Conservation (phyloP, 2,113 vertebrate species). For the Genyomyrus donnyi region DNA sequence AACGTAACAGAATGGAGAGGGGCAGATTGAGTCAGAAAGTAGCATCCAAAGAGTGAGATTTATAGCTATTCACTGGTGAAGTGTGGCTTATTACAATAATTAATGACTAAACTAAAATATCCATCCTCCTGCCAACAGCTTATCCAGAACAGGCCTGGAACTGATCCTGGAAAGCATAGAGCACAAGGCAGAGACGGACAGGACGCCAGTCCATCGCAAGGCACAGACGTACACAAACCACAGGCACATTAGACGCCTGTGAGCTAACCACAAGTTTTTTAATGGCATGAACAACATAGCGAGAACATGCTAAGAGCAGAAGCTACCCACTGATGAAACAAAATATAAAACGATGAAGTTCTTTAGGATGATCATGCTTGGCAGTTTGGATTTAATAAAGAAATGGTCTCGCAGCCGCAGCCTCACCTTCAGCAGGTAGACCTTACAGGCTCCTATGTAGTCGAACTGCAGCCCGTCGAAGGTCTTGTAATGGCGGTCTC, state of each 20-base stretch:
- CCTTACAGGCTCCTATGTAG: constrained; percentile 82
- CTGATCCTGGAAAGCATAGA: not conserved
- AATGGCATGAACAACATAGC: not conserved
- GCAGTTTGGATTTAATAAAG: not conserved
- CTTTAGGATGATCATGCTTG: not conserved
- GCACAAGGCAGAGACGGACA: not conserved
- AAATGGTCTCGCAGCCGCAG: not conserved
- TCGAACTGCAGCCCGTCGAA: constrained; percentile 89
- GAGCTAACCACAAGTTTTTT: not conserved
- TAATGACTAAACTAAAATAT: not conserved
- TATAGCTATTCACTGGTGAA: not conserved
- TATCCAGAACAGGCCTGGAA: not conserved
- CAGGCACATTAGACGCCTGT: not conserved
- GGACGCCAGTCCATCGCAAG: not conserved
- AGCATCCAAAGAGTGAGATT: not conserved
- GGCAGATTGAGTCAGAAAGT: not conserved
- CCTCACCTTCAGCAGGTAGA: constrained; percentile 84
- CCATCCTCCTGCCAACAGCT: not conserved
- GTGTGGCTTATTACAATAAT: not conserved
- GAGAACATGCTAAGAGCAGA: not conserved
- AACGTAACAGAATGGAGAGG: constrained; percentile 10
- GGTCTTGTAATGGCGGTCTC: constrained; percentile 87
- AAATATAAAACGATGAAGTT: not conserved
- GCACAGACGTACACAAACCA: not conserved
- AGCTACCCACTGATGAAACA: not conserved